Percentiles rank a stretch among this genome's conserved stretches.
phyloP scores from a whole-genome alignment of 2,797 vertebrate species.

The Premnoplex brunnescens region DNA sequence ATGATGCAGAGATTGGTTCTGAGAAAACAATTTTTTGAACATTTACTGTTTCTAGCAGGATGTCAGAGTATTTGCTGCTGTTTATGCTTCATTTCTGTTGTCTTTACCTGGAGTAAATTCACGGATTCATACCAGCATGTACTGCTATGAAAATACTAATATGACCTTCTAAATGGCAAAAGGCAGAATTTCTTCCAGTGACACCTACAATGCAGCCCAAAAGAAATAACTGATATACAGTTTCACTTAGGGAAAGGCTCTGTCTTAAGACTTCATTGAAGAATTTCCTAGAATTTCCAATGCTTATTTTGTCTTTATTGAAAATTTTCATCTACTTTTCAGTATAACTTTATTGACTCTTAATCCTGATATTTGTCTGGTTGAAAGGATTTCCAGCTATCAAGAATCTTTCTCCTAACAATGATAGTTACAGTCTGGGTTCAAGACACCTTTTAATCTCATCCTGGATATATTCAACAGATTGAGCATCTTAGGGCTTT shows the following conservation, averaged over 20 bases:
- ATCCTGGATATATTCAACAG: neutral
- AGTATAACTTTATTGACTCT: neutral
- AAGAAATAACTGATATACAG: neutral
- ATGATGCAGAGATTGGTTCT: neutral
- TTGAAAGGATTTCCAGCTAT: neutral
- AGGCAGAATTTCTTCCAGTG: neutral
- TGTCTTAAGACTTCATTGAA: neutral
- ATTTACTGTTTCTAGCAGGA: neutral
- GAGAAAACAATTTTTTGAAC: neutral
- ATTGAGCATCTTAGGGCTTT: neutral
- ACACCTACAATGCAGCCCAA: neutral
- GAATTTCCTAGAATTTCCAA: neutral
- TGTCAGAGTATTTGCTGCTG: neutral
- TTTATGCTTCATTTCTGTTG: neutral
- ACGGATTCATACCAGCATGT: neutral
- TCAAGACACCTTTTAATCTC: neutral
- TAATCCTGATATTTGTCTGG: neutral
- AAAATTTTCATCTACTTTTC: neutral
- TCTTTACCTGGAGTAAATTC: neutral
- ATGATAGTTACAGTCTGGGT: neutral
- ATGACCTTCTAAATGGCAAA: neutral
- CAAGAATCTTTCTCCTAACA: neutral
- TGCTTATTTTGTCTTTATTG: neutral
- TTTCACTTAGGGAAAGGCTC: neutral
- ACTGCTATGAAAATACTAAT: neutral